These are phyloP conservation scores for Tauraco hartlaubi DNA, from an alignment of 2,797 vertebrate genomes.

Conservation along the genomic window DNA sequence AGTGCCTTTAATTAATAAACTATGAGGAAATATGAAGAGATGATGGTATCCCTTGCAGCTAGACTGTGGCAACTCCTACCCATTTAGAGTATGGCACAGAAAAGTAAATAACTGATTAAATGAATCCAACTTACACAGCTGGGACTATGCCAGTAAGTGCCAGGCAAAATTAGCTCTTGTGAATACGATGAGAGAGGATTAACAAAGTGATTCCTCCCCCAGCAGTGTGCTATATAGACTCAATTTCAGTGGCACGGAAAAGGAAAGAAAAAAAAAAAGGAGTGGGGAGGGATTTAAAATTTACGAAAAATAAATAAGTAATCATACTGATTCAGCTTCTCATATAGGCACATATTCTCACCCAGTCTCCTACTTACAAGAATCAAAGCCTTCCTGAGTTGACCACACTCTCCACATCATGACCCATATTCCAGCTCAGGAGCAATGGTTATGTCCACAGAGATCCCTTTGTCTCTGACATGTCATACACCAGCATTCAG, in stretches of 20 bases:
- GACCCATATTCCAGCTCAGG: not conserved
- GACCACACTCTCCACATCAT: not conserved
- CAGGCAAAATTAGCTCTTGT: not conserved
- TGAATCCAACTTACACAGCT: not conserved
- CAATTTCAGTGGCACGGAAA: not conserved
- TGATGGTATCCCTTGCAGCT: not conserved
- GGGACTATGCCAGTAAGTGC: not conserved
- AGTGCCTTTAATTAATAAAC: not conserved
- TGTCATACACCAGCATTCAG: not conserved
- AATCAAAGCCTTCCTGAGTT: not conserved
- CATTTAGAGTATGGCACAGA: not conserved
- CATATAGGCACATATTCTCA: not conserved
- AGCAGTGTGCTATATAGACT: not conserved
- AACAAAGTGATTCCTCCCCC: not conserved
- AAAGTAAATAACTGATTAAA: not conserved
- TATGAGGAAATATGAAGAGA: not conserved
- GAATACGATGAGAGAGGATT: not conserved
- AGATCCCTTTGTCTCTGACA: not conserved
- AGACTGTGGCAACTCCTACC: not conserved
- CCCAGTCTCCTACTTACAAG: not conserved
- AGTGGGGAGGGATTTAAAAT: accelerated
- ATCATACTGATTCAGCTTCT: not conserved
- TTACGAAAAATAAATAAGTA: not conserved
- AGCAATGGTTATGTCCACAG: not conserved
- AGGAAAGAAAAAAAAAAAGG: too few relatives aligned